phyloP scores from a whole-genome alignment of 2,888 invertebrate genomes.

The Carabus problematicus region DNA sequence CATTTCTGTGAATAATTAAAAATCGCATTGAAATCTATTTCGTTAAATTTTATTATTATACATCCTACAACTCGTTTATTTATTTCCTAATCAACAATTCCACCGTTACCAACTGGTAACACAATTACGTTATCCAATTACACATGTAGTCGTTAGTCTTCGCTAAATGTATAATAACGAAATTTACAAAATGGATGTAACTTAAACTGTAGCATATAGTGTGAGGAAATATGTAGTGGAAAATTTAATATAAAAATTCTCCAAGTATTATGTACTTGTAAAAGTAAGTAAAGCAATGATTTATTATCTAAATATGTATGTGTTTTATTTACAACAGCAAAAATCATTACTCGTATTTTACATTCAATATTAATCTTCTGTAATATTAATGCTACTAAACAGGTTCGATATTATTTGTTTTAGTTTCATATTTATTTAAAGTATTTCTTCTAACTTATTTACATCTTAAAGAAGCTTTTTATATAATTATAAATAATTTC shows the following conservation, averaged over 20 bases:
- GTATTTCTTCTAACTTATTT: too few species aligned
- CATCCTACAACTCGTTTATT: background rate
- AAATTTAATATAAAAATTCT: slow-evolving; percentile 19
- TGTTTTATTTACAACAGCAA: slow-evolving; percentile 8
- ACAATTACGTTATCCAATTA: background rate
- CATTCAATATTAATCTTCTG: too few species aligned
- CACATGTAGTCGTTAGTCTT: background rate
- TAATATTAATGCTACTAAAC: too few species aligned
- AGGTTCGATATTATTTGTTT: too few species aligned
- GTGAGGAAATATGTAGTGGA: slow-evolving; percentile 18
- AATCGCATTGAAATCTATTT: slow-evolving; percentile 17
- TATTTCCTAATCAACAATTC: background rate
- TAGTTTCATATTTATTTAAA: too few species aligned
- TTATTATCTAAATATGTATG: slow-evolving; percentile 24
- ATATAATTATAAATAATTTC: too few species aligned
- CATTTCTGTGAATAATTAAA: slow-evolving; percentile 24
- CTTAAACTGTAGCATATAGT: slow-evolving; percentile 12
- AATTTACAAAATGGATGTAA: background rate
- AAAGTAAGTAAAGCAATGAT: slow-evolving; percentile 31
- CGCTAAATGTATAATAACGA: slow-evolving; percentile 18
- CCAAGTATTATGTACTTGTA: slow-evolving; percentile 39
- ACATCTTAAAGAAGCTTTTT: too few species aligned
- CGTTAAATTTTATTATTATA: slow-evolving; percentile 28
- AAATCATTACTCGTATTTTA: too few species aligned
- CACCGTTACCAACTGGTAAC: slow-evolving; percentile 1